Base-by-base conservation (phyloP, 2,797 vertebrate species). In the Gorsachius magnificus region DNA sequence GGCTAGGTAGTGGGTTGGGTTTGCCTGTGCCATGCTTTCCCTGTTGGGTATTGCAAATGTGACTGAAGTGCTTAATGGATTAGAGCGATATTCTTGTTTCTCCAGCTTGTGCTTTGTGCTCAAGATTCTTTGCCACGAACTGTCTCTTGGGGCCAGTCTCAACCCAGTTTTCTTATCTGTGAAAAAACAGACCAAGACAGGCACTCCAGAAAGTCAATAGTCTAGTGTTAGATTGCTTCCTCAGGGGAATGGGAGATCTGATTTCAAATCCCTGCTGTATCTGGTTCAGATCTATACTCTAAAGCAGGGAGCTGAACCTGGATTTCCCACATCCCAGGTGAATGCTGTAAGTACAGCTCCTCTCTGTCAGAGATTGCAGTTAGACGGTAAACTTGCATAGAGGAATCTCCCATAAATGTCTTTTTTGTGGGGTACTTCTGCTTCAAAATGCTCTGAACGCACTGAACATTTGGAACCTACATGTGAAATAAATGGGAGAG, bases 231-330 rank as follows among this genome's bases (percentile, higher is more conserved):
- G 78, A 77, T 92, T 80, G 64, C 78, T 95, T n/a, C 63, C 95
- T 95, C 70, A 46, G 45, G 87, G 85, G 68, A 90, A 46, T 24
- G 11, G 64, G 70, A 95, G 51, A 94, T 95, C 79, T 94, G 87
- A 90, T 95, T 93, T 96, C 91, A 96, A 89, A 96, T 90, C 94
- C 85, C 85, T 95, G 85, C 76, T 78, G 72, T 92, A 69, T 93
- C 93, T 95, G 80, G 35, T 83, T 86, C 72, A 91, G 77, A 83
- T 84, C 70, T 0, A 0, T 93, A 19, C 48, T 94, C 63, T 70
- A 66, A 81, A 83, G 87, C 43, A 81, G 65, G 36, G 76, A 90
- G 51, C 22, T 88, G 72, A 95, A 87, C 65, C 53, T 90, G 74
- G 60, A 89, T 89, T 90, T 93, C 41, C 56, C 22, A 22, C 51